Evolutionary conservation across 2,888 invertebrate species (phyloP).

Genomic region (Tortrix viridana): DNA sequence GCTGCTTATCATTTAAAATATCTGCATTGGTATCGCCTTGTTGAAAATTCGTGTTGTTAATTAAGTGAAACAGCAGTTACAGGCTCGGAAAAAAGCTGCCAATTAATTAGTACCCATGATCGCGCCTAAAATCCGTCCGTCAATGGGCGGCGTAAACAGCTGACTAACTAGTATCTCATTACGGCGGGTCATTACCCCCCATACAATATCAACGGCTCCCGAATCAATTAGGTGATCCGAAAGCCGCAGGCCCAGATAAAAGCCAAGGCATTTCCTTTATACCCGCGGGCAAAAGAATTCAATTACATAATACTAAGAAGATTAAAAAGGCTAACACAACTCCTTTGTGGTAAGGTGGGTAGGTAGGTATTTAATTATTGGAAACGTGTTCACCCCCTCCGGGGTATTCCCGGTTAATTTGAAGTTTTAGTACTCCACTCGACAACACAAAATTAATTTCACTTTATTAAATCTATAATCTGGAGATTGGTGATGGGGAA

Average conservation of each 20-base stretch:
- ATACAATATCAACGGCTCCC: slow-evolving; percentile 54
- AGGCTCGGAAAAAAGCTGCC: slow-evolving; percentile 18
- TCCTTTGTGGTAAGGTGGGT: slow-evolving; percentile 69
- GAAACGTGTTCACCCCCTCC: slow-evolving; percentile 52
- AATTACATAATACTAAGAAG: slow-evolving; percentile 78
- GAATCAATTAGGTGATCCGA: slow-evolving; percentile 73
- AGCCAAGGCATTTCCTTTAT: slow-evolving; percentile 74
- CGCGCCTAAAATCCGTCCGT: slow-evolving; percentile 31
- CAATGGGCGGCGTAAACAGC: slow-evolving; percentile 31
- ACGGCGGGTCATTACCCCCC: slow-evolving; percentile 28
- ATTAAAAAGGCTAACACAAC: slow-evolving; percentile 77
- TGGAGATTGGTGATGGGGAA: slow-evolving; percentile 36
- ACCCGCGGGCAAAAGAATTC: slow-evolving; percentile 78
- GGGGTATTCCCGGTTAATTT: slow-evolving; percentile 52
- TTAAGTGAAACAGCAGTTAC: slow-evolving; percentile 17
- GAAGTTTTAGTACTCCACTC: slow-evolving; percentile 51
- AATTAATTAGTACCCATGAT: slow-evolving; percentile 29
- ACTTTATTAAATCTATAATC: slow-evolving; percentile 49
- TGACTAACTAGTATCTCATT: slow-evolving; percentile 37
- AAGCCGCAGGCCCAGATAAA: slow-evolving; percentile 70
- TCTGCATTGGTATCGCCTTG: background rate
- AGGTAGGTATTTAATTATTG: slow-evolving; percentile 74
- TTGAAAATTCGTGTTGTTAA: slow-evolving; percentile 17
- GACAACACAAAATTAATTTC: slow-evolving; percentile 52
- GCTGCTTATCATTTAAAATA: too few species aligned